Evolutionary conservation across 2,888 invertebrate species (phyloP), one percentile per base, ranked within the genome.

Genomic region (Endomychus coccineus): DNA sequence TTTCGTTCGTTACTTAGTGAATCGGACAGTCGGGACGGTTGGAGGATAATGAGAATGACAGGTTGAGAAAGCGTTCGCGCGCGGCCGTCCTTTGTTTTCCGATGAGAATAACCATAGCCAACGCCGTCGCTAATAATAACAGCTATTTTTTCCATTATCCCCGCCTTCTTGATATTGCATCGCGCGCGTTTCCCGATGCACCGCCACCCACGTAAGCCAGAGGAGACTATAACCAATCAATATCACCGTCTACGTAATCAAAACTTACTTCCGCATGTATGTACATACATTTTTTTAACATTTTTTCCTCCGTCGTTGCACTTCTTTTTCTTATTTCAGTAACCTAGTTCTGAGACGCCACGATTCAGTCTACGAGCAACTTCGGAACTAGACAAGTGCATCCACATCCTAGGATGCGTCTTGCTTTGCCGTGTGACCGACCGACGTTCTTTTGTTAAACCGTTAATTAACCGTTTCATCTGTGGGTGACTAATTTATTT

Each of bases 261-360:
- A 66, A 63, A 64, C 66, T 65, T 58, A 59, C 61, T 66, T 65
- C 66, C 62, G 56, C 64, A 61, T 66, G 58, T 64, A 65, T 65
- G 64, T 66, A 64, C 62, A 64, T 64, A 62, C 61, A 62, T 63
- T 64, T 64, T 46, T 48, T 45, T 40, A 31, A 28, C 34, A 36
- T 39, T 42, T 44, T 42, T 45, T 34, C 31, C 34, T 34, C 39
- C 30, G 34, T 43, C 46, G 43, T 37, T 34, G 48, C 43, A 45
- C 50, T 42, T 49, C 46, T 49, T 65, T 62, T 64, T 64, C 64
- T 64, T 65, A 64, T 63, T 63, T 59, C 62, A 53, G 59, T 65
- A 64, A 64, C 65, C 65, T 59, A 65, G 61, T 65, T 65, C 65
- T 58, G 56, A 50, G 53, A 51, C 53, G 57, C 58, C 61, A 56